phyloP scores from a whole-genome alignment of 2,797 vertebrate species.

The Molothrus ater region DNA sequence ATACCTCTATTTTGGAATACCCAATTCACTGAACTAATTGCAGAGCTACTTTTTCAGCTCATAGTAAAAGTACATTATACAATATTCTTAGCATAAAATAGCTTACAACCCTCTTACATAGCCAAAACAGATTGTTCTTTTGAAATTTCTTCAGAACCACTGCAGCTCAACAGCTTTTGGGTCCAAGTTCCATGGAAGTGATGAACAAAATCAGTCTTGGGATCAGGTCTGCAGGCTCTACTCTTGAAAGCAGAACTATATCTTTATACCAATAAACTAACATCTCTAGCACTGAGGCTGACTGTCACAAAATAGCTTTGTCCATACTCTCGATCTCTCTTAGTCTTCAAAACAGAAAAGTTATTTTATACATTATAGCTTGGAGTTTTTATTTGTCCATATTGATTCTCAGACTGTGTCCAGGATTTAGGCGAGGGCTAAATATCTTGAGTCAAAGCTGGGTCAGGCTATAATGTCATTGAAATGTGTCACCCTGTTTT shows the following conservation, averaged over 20 bases:
- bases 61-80: neutral
- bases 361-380: neutral
- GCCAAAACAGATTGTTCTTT: neutral
- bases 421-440: neutral
- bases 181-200: neutral
- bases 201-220: neutral
- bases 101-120: neutral
- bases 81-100: neutral
- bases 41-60: neutral
- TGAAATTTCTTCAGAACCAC: neutral
- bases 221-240: neutral
- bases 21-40: neutral
- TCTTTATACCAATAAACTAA: neutral
- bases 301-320: neutral
- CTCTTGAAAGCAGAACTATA: neutral
- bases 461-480: neutral
- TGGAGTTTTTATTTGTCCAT: neutral
- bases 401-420: neutral
- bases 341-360: neutral
- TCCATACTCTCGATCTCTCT: neutral
- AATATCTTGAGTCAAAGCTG: neutral
- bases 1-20: neutral
- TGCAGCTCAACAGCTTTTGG: neutral
- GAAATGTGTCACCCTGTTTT: neutral
- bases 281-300: neutral